phyloP scores from a whole-genome alignment of 1,140 invertebrate genomes.

The Drosophila pseudoobscura region DNA sequence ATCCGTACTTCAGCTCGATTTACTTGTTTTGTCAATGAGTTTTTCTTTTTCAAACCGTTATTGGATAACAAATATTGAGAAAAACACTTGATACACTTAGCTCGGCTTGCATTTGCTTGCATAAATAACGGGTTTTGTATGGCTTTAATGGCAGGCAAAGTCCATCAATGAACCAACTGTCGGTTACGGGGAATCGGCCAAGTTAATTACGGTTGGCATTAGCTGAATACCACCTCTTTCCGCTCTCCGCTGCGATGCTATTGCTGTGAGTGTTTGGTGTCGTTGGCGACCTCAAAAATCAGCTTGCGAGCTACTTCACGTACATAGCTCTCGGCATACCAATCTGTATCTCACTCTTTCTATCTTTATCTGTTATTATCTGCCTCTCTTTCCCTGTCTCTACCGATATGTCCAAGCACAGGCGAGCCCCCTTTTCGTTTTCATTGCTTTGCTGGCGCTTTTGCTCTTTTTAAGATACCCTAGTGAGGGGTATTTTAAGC shows the following conservation, averaged over 20 bases:
- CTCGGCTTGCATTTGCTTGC: conserved; percentile 22
- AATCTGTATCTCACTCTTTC: conserved; percentile 4
- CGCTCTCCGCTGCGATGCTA: not conserved
- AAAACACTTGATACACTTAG: conserved; percentile 7
- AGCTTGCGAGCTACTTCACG: conserved; percentile 36
- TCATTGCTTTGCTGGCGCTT: not conserved
- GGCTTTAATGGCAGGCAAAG: conserved; percentile 28
- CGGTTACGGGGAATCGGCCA: conserved; percentile 33
- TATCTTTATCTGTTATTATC: conserved; percentile 14
- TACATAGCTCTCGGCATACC: conserved; percentile 2
- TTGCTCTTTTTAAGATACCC: conserved; percentile 20
- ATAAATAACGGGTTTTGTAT: conserved; percentile 36
- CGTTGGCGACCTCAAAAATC: conserved; percentile 39
- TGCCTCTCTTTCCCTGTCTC: conserved; percentile 4
- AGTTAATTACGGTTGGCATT: conserved; percentile 42
- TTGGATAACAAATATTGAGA: conserved; percentile 7
- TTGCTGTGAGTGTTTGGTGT: not conserved
- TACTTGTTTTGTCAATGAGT: conserved; percentile 19
- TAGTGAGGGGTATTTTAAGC: not conserved
- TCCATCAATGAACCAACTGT: conserved; percentile 30
- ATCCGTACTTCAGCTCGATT: not conserved
- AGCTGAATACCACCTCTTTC: conserved; percentile 15
- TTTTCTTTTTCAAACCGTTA: not conserved
- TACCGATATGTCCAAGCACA: not conserved
- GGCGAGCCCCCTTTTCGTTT: conserved; percentile 64